Base-by-base conservation (phyloP, 2,888 invertebrate species). In the Ecliptopera silaceata region DNA sequence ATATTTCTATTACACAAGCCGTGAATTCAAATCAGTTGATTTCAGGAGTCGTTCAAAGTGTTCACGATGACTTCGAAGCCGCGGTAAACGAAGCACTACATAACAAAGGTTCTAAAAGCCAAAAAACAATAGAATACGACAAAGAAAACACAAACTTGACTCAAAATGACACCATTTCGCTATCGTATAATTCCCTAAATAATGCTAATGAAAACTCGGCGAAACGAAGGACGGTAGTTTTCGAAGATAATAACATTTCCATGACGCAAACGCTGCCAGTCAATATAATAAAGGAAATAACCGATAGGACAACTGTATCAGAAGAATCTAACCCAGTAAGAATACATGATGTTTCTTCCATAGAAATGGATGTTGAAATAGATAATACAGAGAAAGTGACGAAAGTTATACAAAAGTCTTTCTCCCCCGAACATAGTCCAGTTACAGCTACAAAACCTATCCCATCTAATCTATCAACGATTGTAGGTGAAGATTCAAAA, bases 121-220 rank as follows among this genome's bases (percentile, higher is more conserved):
- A 44, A 8, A 13, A 43, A 18, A 48, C 50, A 1, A 34, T 64
- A 12, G 15, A 61, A 6, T 71, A 49, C 41, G 53, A 70, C 1
- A 52, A 66, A 13, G 61, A 69, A 10, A 51, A 59, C 8, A 39
- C 42, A 1, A 44, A 68, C 11, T 59, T 67, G 13, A 61, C 60
- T 26, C 54, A 59, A 53, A 46, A 43, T 15, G 41, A 34, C 44
- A 48, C 67, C 5, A 60, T 65, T 12, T 55, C 65, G 18, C 10
- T 56, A 12, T 56, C 61, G 15, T 48, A 59, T 53, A 44, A 36
- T 15, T 18, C n/a, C 22, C 51, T 36, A 38, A 41, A 34, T 34
- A 57, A 41, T 31, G 34, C 20, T n/a, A 11, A 20, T 1, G 39
- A 42, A 46, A 41, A 39, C 3, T 22, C 20, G 4, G 34, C 26